Percentiles rank a stretch among this genome's conserved stretches.
phyloP scores from a whole-genome alignment of 2,888 invertebrate species.

The Coelogynopora nodosa region DNA sequence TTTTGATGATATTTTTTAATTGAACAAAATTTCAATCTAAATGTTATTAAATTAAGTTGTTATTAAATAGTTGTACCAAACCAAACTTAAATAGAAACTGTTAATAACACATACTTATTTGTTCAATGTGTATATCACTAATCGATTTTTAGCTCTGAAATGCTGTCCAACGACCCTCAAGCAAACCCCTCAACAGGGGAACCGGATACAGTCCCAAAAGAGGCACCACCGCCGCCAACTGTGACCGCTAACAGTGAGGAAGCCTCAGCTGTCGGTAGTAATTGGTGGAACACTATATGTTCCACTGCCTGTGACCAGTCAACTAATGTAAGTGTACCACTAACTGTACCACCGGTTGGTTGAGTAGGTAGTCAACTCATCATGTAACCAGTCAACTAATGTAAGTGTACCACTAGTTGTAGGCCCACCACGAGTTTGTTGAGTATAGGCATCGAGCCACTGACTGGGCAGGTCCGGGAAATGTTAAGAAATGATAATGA shows the following conservation, averaged over 20 bases:
- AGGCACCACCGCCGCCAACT: neutral
- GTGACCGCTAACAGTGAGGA: neutral
- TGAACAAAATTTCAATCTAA: no score
- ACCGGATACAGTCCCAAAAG: neutral
- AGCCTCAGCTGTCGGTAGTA: neutral
- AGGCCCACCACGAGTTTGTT: no score
- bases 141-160: neutral
- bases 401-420: neutral
- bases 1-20: no score
- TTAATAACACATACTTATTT: no score
- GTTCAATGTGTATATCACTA: no score
- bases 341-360: neutral
- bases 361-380: no score
- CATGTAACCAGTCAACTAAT: neutral
- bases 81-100: no score
- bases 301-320: neutral
- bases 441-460: no score
- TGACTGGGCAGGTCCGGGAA: no score
- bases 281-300: neutral
- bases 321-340: neutral
- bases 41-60: no score
- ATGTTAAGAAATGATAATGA: no score
- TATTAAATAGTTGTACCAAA: no score
- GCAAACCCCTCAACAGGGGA: neutral
- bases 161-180: neutral